phyloP scores from a whole-genome alignment of 2,113 vertebrate species.

The Microcebus griseorufus region DNA sequence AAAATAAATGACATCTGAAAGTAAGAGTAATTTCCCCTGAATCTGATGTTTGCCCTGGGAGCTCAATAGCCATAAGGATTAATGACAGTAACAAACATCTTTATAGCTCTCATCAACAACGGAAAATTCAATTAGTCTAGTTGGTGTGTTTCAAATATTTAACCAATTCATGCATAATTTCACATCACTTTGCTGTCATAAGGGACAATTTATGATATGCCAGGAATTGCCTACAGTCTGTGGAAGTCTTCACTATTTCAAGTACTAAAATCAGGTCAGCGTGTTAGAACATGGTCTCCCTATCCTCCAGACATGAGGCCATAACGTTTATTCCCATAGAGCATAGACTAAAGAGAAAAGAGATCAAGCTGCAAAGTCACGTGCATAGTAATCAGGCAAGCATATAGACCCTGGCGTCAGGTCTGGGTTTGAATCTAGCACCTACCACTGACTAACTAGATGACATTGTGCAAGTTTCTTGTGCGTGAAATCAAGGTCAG shows the following conservation, averaged over 20 bases:
- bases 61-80: background rate
- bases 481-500: background rate
- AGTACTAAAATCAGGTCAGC: background rate
- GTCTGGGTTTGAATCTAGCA: background rate
- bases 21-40: background rate
- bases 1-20: background rate
- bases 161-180: background rate
- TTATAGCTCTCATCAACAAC: constrained; percentile 9
- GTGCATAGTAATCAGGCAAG: background rate
- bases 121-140: background rate
- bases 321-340: background rate
- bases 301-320: rapidly evolving
- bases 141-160: constrained; percentile 20
- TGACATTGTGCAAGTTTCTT: background rate
- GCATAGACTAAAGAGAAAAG: background rate
- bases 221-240: background rate
- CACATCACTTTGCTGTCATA: background rate
- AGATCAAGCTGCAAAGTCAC: background rate
- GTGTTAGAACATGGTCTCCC: background rate
- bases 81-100: background rate
- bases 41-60: background rate
- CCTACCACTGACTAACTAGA: background rate
- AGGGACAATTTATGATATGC: background rate
- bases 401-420: rapidly evolving
- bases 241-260: background rate